Evolutionary conservation across 2,888 invertebrate species (phyloP).

Genomic region (Polydrusus pterygomalis): DNA sequence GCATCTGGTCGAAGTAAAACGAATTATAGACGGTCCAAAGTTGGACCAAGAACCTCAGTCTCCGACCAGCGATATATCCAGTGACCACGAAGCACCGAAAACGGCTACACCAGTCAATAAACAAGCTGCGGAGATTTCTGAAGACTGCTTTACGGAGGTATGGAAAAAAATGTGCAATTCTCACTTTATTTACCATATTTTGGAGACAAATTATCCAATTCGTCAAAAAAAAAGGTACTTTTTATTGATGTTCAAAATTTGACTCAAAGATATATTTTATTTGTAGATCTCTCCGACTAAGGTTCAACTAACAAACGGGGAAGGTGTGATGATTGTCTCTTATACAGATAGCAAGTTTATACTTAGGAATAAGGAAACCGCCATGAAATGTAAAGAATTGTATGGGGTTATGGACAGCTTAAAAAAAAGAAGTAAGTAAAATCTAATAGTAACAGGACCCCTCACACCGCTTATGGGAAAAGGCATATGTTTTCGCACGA

Average conservation of each 20-base stretch:
- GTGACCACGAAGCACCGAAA: not conserved
- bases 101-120: conserved; percentile 1
- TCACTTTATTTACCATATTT: too few species aligned
- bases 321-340: conserved; percentile 60
- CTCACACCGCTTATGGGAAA: too few species aligned
- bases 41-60: conserved; percentile 26
- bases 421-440: conserved; percentile 51
- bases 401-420: conserved; percentile 55
- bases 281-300: conserved; percentile 53
- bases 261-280: not conserved
- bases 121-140: not conserved
- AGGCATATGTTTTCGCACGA: too few species aligned
- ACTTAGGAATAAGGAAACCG: conserved; percentile 62
- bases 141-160: conserved; percentile 30
- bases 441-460: too few species aligned
- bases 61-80: conserved; percentile 10
- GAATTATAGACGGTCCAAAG: not conserved
- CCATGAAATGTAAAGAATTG: conserved; percentile 57
- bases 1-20: conserved; percentile 50
- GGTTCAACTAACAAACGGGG: conserved; percentile 53
- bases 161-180: too few species aligned
- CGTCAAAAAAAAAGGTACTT: too few species aligned
- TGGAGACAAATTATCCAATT: too few species aligned
- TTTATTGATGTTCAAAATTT: too few species aligned
- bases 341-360: conserved; percentile 57